Base-by-base conservation (phyloP, 2,113 vertebrate species). In the Astur gentilis region DNA sequence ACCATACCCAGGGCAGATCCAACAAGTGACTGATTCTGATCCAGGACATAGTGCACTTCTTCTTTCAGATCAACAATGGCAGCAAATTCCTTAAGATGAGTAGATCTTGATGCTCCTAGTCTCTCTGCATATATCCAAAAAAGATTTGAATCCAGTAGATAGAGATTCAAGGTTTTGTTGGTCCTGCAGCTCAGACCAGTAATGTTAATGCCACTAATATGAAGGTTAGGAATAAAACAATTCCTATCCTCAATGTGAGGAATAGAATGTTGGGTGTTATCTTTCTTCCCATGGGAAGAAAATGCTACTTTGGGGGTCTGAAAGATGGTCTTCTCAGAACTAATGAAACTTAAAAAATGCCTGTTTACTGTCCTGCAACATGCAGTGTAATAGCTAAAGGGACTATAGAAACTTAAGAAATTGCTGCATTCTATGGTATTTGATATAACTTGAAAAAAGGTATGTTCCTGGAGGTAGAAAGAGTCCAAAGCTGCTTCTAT, bases 151-250 rank as follows among this genome's bases (percentile, higher is more conserved):
- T 99, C 99, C 97, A 99, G 96, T 57, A 99, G 95, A 87, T 99
- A 99, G 62, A 99, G 99, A 95, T 99, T 98, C 96, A 99, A 98
- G 40, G 99, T 99, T 98, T 99, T 99, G 98, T 99, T 99, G 96
- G 99, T 99, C 94, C 98, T 98, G 97, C 99, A 99, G 75, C 98
- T 98, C 64, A 99, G 98, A 92, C 99, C 99, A 6, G 98, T 98
- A 97, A 99, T 96, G 92, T 95, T 54, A 16, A 75, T 97, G 60
- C 58, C 93, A 64, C 50, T 95, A 65, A 65, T 70, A 82, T 71
- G 92, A 93, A 96, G 55, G 47, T 95, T 87, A 80, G 93, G 90
- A 87, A 95, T 91, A 91, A 94, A 75, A 83, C 72, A 95, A 52
- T 76, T 91, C 96, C 94, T 96, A 94, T 98, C 98, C 98, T 98